Conservation (phyloP, 92 coral and sea anemone genomes). For the Bergia sp. region DNA sequence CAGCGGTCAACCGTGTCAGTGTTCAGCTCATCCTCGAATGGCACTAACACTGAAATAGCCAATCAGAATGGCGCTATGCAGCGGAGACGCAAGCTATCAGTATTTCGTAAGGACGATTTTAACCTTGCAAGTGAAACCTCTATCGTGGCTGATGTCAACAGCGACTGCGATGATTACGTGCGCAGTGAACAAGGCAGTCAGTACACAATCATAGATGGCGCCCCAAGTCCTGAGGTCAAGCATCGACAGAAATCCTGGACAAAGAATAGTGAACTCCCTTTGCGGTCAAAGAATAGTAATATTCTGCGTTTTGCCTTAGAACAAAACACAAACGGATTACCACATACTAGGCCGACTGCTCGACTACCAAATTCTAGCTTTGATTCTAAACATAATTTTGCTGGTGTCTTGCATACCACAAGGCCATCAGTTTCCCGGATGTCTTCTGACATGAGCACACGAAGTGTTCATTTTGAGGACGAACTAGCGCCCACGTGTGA, state of each 20-base stretch:
- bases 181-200: not conserved
- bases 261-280: not conserved
- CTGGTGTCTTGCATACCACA: not conserved
- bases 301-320: slow-evolving; percentile 11
- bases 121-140: slow-evolving; percentile 34
- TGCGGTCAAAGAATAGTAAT: not conserved
- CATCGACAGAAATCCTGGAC: slow-evolving; percentile 13
- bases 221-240: slow-evolving; percentile 8
- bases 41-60: slow-evolving; percentile 15
- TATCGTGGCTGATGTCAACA: not conserved
- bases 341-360: not conserved
- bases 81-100: slow-evolving; percentile 54
- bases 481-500: slow-evolving; percentile 51
- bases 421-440: slow-evolving; percentile 50
- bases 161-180: not conserved
- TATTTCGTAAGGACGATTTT: slow-evolving; percentile 41
- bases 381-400: not conserved
- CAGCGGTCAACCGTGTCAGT: slow-evolving; percentile 68
- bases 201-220: slow-evolving; percentile 11
- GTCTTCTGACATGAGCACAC: slow-evolving; percentile 59
- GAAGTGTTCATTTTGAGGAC: slow-evolving; percentile 75
- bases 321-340: not conserved
- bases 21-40: slow-evolving; percentile 52
- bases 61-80: slow-evolving; percentile 9
- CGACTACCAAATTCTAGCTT: not conserved